A percentile compares a stretch with the other conserved stretches of the same genome.
Conservation (phyloP, 2,888 invertebrate species). For the Leucoma salicis region DNA sequence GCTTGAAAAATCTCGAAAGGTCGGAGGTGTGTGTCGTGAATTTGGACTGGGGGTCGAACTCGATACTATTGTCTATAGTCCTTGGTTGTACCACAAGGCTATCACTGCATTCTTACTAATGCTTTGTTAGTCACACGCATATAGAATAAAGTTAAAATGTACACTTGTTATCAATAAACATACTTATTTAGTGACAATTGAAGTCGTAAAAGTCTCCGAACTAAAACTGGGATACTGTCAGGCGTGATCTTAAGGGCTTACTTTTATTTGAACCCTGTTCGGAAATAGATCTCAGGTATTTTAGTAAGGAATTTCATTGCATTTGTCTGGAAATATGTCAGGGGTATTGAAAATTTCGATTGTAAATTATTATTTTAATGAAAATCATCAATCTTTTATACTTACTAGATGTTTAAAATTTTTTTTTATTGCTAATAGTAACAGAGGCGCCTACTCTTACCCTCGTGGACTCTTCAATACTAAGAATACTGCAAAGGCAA, state of each 20-base stretch:
- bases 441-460: too few species aligned
- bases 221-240: conserved; percentile 21
- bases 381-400: neutral
- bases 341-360: conserved; percentile 4
- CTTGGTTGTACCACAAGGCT: too few species aligned
- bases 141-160: conserved; percentile 8
- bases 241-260: conserved; percentile 23
- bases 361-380: neutral
- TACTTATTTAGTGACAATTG: conserved; percentile 22
- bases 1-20: too few species aligned
- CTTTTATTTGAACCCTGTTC: conserved; percentile 19
- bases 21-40: too few species aligned
- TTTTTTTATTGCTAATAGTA: too few species aligned
- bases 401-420: too few species aligned
- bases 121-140: too few species aligned
- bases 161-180: conserved; percentile 33
- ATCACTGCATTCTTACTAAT: too few species aligned
- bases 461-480: too few species aligned
- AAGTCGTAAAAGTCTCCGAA: conserved; percentile 17
- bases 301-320: conserved; percentile 3
- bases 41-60: too few species aligned
- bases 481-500: too few species aligned
- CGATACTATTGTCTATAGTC: too few species aligned
- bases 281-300: conserved; percentile 19
- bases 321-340: conserved; percentile 9